Percentiles rank a stretch among this genome's conserved stretches.
These are phyloP conservation scores for Sisyra nigra DNA, from an alignment of 2,888 invertebrate genomes.

Conservation along the genomic window DNA sequence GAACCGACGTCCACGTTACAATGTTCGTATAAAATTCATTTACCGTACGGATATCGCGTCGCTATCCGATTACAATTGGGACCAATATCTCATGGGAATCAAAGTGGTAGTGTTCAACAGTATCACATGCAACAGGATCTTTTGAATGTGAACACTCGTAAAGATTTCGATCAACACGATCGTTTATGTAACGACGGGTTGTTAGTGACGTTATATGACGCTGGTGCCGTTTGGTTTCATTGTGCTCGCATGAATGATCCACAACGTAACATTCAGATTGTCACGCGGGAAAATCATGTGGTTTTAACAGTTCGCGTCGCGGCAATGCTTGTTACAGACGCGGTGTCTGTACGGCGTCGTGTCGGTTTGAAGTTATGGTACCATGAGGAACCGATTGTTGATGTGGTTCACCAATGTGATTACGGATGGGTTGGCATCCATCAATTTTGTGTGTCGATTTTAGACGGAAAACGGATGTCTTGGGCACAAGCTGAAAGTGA, in stretches of 20 bases:
- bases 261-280: slow-evolving; percentile 37
- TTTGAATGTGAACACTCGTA: slow-evolving; percentile 5
- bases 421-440: slow-evolving; percentile 54
- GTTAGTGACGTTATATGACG: slow-evolving; percentile 38
- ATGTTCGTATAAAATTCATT: slow-evolving; percentile 51
- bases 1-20: slow-evolving; percentile 39
- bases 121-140: background rate
- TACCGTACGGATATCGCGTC: slow-evolving; percentile 54
- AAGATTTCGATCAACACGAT: slow-evolving; percentile 10
- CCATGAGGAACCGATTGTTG: slow-evolving; percentile 42
- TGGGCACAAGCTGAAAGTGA: slow-evolving; percentile 55
- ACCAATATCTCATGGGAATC: slow-evolving; percentile 11
- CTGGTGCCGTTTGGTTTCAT: slow-evolving; percentile 38
- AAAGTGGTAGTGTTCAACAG: background rate
- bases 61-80: slow-evolving; percentile 44
- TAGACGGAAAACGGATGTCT: slow-evolving; percentile 36
- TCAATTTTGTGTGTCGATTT: slow-evolving; percentile 47
- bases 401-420: slow-evolving; percentile 41
- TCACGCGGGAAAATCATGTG: slow-evolving; percentile 39
- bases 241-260: slow-evolving; percentile 42
- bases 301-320: slow-evolving; percentile 25
- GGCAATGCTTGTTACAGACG: slow-evolving; percentile 3
- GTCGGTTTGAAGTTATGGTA: slow-evolving; percentile 38
- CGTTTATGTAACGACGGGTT: slow-evolving; percentile 33
- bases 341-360: slow-evolving; percentile 8